Percentiles rank a stretch among this genome's conserved stretches.
phyloP scores from a whole-genome alignment of 2,113 vertebrate species.

The Pogonocichla stellata region DNA sequence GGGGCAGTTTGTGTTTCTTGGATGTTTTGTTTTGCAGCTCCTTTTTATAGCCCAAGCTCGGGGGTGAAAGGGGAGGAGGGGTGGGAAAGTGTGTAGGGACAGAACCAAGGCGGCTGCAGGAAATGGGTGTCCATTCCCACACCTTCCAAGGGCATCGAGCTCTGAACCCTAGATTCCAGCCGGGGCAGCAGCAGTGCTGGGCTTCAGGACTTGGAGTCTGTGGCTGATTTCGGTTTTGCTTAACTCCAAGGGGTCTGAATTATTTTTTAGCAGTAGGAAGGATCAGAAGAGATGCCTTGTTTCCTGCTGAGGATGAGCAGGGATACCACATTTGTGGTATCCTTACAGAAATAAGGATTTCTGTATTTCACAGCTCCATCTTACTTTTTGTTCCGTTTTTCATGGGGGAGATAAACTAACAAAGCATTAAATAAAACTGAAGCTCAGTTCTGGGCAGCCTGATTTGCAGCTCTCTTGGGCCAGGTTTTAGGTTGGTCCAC shows the following conservation, averaged over 20 bases:
- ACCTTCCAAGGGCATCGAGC: background rate
- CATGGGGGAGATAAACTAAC: background rate
- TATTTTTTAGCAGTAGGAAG: background rate
- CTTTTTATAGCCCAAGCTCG: background rate
- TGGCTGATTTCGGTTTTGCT: background rate
- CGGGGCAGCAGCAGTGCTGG: background rate
- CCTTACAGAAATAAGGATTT: background rate
- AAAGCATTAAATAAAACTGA: background rate
- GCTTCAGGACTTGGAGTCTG: background rate
- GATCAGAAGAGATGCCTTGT: background rate
- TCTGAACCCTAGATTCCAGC: background rate
- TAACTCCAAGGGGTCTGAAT: background rate
- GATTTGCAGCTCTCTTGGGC: background rate
- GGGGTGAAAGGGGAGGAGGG: background rate
- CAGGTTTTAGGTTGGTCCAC: background rate
- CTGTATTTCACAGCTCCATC: background rate
- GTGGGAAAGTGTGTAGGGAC: background rate
- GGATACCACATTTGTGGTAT: background rate
- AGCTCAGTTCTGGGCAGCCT: background rate
- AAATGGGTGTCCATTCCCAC: background rate
- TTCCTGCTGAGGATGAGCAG: background rate
- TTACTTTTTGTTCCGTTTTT: background rate
- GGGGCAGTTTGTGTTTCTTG: background rate
- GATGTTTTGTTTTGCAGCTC: slow-evolving; percentile 27
- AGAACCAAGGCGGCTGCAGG: background rate